These are phyloP conservation scores for Coracopsis vasa DNA, from an alignment of 2,113 vertebrate genomes.

Conservation along the genomic window DNA sequence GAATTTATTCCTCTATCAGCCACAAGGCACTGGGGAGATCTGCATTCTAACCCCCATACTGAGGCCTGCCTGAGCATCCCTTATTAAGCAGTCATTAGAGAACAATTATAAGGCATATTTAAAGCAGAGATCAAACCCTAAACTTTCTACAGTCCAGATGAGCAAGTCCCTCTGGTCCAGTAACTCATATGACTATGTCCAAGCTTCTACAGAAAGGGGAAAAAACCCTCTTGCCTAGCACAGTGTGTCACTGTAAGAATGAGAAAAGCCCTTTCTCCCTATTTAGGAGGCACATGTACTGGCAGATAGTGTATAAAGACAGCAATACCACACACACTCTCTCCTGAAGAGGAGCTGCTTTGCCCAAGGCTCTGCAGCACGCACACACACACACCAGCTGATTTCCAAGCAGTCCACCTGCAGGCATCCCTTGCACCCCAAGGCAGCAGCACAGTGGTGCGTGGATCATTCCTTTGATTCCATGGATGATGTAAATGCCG, in stretches of 20 bases:
- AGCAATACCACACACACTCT: background rate
- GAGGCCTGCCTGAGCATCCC: background rate
- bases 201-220: background rate
- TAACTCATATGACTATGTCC: background rate
- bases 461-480: background rate
- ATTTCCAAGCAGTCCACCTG: background rate
- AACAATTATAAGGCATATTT: background rate
- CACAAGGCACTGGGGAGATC: background rate
- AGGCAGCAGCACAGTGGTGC: fast-evolving
- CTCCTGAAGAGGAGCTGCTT: background rate
- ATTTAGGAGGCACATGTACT: fast-evolving
- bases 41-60: fast-evolving
- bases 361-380: background rate
- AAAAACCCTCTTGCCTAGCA: background rate
- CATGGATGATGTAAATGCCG: fast-evolving
- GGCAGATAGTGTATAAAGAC: background rate
- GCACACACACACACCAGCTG: fast-evolving
- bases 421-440: fast-evolving
- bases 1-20: background rate
- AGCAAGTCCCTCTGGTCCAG: background rate
- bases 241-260: fast-evolving
- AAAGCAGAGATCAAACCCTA: background rate
- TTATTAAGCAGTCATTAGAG: background rate
- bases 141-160: background rate
- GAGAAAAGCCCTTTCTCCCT: background rate